A percentile compares a stretch with the other conserved stretches of the same genome.
phyloP scores from a whole-genome alignment of 2,113 vertebrate genomes.

The Macrotis lagotis region DNA sequence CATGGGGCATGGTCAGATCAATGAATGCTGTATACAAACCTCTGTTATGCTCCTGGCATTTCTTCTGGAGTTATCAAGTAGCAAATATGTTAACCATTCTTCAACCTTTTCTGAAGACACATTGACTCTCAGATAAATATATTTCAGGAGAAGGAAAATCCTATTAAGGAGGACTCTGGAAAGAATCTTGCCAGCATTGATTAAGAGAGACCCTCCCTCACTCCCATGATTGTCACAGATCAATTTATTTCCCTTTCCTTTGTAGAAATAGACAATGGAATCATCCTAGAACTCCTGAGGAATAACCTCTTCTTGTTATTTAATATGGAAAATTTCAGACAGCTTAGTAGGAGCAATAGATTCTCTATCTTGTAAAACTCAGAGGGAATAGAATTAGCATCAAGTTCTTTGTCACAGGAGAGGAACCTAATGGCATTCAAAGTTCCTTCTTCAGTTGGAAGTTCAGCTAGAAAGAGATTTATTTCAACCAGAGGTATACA shows the following conservation, averaged over 20 bases:
- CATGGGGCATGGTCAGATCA: no score
- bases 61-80: neutral
- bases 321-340: neutral
- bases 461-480: neutral
- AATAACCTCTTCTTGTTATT: neutral
- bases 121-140: neutral
- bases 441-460: neutral
- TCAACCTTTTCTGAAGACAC: neutral
- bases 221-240: neutral
- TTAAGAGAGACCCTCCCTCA: neutral
- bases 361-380: neutral
- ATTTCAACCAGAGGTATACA: neutral
- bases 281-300: neutral
- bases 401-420: neutral
- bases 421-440: neutral
- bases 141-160: neutral
- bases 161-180: neutral
- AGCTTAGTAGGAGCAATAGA: neutral
- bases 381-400: neutral
- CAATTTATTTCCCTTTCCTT: neutral
- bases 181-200: neutral
- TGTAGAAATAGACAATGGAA: neutral
- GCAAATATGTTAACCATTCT: neutral
- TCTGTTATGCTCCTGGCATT: neutral
- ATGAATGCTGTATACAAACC: neutral